Evolutionary conservation across 2,797 vertebrate genomes (phyloP), one percentile per base, ranked within the genome.

Genomic region (Arrhamphus sclerolepis): DNA sequence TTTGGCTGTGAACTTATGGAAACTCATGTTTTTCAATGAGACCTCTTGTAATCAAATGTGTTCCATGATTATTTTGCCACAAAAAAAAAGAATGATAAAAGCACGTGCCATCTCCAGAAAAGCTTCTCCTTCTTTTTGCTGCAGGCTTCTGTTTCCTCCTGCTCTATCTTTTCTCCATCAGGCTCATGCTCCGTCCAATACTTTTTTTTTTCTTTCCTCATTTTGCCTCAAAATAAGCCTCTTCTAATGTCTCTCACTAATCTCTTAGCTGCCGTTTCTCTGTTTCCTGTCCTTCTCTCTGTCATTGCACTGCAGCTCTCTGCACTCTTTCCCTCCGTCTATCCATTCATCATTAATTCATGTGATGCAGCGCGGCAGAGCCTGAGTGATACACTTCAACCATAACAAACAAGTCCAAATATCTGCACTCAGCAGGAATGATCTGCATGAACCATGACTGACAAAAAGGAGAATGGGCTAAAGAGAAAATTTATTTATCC

Each of bases 11-110:
- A 80, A 83, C 85, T 86, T 82, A 62, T 80, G 64, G 78, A 87
- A 89, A 72, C 58, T 70, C 78, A 87, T 90, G 85, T 91, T 87
- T 89, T 86, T 89, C 84, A 90, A 87, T 84, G 77, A 89, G 83
- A 81, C 77, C 84, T 83, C 82, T n/a, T 81, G 61, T 80, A 84
- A 84, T 90, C 87, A 90, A 86, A 84, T 83, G 82, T 80, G 77
- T 71, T 82, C 67, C 69, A 57, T 85, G 80, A 88, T 88, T 87
- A 76, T 86, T 80, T 74, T 26, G 54, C 66, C 64, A 67, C 68
- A n/a, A 70, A 80, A 79, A 74, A 64, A 62, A 13, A 58, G 46
- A 44, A 64, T 66, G 73, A 89, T 77, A 77, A 78, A 31, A 63
- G 65, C 62, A 49, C 55, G 66, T 62, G 47, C 67, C 77, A 87